Evolutionary conservation across 1,140 invertebrate species (phyloP).

Genomic region (Solenopsis invicta): DNA sequence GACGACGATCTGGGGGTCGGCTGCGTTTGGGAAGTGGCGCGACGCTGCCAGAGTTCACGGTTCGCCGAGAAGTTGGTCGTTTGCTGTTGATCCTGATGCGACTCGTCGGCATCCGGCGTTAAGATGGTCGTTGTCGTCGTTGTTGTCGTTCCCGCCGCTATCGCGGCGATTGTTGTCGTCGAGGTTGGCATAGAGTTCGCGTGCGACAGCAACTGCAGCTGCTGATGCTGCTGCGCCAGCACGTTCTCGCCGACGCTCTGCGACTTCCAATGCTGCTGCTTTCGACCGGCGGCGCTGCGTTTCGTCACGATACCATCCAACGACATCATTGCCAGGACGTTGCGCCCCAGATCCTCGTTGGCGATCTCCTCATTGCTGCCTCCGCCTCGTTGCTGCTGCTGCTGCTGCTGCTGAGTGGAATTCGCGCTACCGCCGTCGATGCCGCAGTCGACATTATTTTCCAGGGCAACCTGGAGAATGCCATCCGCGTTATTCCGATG

Average conservation of each 20-base stretch:
- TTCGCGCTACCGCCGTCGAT: neutral
- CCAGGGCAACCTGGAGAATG: slow-evolving; percentile 30
- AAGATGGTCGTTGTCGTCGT: neutral
- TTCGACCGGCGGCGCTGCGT: slow-evolving; percentile 76
- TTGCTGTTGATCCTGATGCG: slow-evolving; percentile 56
- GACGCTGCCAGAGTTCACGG: slow-evolving; percentile 89
- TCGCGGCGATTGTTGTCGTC: slow-evolving; percentile 32
- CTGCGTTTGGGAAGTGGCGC: slow-evolving; percentile 88
- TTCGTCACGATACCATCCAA: slow-evolving; percentile 74
- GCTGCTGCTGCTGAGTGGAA: slow-evolving; percentile 56
- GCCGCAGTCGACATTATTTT: slow-evolving; percentile 34
- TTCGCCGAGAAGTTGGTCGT: slow-evolving; percentile 86
- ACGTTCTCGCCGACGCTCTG: slow-evolving; percentile 84
- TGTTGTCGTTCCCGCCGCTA: neutral
- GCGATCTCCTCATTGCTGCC: slow-evolving; percentile 69
- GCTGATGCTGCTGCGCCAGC: slow-evolving; percentile 52
- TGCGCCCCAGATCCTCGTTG: slow-evolving; percentile 11
- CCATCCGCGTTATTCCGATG: slow-evolving; percentile 27
- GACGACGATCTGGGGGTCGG: slow-evolving; percentile 82
- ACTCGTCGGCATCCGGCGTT: slow-evolving; percentile 15
- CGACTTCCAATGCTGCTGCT: slow-evolving; percentile 86
- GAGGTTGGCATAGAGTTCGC: slow-evolving; percentile 54
- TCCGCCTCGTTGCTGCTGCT: slow-evolving; percentile 60
- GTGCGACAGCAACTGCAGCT: slow-evolving; percentile 64
- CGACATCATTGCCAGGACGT: slow-evolving; percentile 47